Base-by-base conservation (phyloP, 1,140 invertebrate genomes). In the Drosophila eugracilis region DNA sequence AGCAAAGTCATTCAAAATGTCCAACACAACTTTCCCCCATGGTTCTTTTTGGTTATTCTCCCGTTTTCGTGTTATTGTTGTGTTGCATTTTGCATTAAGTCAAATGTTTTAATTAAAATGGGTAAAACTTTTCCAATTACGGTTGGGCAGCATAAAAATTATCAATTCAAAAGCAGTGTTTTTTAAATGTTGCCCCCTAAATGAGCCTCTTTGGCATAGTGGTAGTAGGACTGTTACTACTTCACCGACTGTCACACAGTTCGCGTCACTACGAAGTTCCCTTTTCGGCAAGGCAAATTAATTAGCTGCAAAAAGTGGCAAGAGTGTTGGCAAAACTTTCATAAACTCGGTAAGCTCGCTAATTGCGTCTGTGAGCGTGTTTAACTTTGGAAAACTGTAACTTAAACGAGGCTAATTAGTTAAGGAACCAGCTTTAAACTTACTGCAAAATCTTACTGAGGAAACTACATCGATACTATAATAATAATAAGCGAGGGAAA, bases 71-170 rank as follows among this genome's bases (percentile, higher is more conserved):
- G 34, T 36, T 74, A 60, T 53, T 52, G 60, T 62, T 86, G 37
- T 50, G 54, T 53, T 88, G 81, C 69, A 88, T 88, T 86, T 86
- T 86, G 83, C 83, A 88, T 86, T 86, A 77, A 86, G 81, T 69
- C 62, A 86, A 86, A 81, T 86, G 77, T 81, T 86, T 84, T 88
- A 88, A 89, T 88, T 89, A 88, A 89, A 89, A 89, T 55, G 76
- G 75, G 84, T n/a, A 70, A 88, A 89, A 89, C 88, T 42, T 89
- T 89, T 89, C 88, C 78, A 84, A 89, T 88, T 88, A 88, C 81
- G 70, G 80, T 63, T 53, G 67, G 41, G 49, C 57, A 65, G 55
- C 72, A 85, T 57, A 47, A 67, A 80, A 86, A 85, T 85, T 85
- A 85, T 80, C 80, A 85, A 80, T 76, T 67, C 72, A 71, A 42